phyloP scores from a whole-genome alignment of 2,797 vertebrate genomes.

The Rhinoraja longicauda region DNA sequence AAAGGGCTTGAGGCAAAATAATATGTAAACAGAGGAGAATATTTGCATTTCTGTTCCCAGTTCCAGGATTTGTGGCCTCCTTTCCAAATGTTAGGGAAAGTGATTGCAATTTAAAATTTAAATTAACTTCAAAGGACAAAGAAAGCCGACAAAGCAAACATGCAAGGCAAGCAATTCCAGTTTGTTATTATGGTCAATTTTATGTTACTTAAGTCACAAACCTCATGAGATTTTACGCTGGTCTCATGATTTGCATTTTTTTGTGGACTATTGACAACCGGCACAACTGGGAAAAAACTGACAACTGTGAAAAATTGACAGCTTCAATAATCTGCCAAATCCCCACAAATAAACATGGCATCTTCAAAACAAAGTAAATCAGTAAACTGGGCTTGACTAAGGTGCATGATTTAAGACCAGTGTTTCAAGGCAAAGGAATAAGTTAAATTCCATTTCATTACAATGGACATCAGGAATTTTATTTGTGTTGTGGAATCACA shows the following conservation, averaged over 20 bases:
- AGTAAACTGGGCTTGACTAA: not conserved
- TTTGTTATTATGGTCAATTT: not conserved
- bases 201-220: not conserved
- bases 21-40: not conserved
- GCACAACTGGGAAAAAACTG: not conserved
- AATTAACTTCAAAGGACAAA: not conserved
- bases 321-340: not conserved
- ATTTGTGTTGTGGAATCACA: not conserved
- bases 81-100: not conserved
- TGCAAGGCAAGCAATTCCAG: not conserved
- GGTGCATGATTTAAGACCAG: not conserved
- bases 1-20: slow-evolving; percentile 15
- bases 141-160: not conserved
- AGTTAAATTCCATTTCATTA: not conserved
- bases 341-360: not conserved
- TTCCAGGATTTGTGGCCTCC: not conserved
- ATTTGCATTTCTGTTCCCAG: not conserved
- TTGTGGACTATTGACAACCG: not conserved
- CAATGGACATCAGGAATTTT: not conserved
- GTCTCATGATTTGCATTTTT: not conserved
- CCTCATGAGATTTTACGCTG: not conserved
- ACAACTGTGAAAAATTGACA: not conserved
- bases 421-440: not conserved
- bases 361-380: not conserved
- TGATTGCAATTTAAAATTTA: not conserved